These are phyloP conservation scores for Bathynomus jamesi DNA, from an alignment of 1,140 invertebrate species.

Conservation along the genomic window DNA sequence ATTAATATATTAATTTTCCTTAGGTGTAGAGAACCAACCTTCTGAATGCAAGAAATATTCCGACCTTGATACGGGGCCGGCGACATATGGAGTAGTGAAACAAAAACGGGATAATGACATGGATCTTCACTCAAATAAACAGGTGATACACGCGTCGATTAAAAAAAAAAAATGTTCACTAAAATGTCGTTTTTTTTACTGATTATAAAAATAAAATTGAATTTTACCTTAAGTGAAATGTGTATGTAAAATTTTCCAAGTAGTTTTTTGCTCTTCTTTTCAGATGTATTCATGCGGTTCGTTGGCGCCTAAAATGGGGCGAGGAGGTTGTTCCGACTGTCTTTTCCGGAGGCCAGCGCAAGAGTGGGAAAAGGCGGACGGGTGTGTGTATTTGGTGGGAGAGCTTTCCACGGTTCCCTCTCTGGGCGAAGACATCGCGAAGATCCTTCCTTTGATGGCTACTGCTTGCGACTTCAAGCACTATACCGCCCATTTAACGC, in stretches of 20 bases:
- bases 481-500: constrained; percentile 49
- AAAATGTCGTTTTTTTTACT: background rate
- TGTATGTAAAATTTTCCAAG: background rate
- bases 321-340: constrained; percentile 48
- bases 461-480: constrained; percentile 43
- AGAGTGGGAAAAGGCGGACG: constrained; percentile 54
- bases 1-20: no score
- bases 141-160: constrained; percentile 38
- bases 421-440: constrained; percentile 46
- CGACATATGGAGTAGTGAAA: constrained; percentile 49
- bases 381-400: constrained; percentile 48
- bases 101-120: constrained; percentile 49
- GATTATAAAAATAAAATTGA: background rate
- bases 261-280: constrained; percentile 19
- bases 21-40: constrained; percentile 45
- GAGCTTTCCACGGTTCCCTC: constrained; percentile 44
- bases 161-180: background rate
- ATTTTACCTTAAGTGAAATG: background rate
- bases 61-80: constrained; percentile 44
- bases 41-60: constrained; percentile 46
- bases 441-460: constrained; percentile 22
- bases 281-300: constrained; percentile 55
- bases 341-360: constrained; percentile 48
- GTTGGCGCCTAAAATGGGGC: constrained; percentile 51
- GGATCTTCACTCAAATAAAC: constrained; percentile 48